Conservation (phyloP, 2,797 vertebrate genomes). For the Rhadinocentrus ornatus region DNA sequence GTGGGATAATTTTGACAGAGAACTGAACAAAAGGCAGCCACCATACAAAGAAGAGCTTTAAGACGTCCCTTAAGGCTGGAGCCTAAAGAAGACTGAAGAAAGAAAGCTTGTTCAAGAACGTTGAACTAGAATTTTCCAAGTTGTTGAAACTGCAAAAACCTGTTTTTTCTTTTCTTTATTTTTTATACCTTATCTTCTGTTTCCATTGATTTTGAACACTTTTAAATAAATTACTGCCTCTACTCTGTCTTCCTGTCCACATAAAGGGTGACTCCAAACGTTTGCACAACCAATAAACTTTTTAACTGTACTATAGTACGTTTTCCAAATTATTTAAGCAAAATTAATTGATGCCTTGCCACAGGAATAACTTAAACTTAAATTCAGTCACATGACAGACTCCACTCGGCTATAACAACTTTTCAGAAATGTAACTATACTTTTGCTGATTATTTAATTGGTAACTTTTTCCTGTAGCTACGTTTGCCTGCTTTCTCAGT, state of each 20-base stretch:
- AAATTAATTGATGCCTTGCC: background rate
- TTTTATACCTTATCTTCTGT: background rate
- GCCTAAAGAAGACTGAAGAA: background rate
- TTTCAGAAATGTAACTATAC: background rate
- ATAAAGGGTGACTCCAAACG: no score
- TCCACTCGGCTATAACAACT: no score
- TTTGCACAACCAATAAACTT: no score
- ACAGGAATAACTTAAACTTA: background rate
- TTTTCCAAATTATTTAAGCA: no score
- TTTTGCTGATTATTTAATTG: background rate
- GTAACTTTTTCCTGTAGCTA: background rate
- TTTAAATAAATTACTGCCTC: background rate
- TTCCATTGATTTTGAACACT: background rate
- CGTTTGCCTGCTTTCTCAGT: background rate
- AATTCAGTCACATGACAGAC: no score
- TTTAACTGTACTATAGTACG: no score
- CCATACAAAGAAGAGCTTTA: no score
- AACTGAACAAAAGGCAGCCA: background rate
- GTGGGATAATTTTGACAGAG: background rate
- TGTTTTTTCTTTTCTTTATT: no score
- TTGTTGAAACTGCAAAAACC: no score
- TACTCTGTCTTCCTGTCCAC: background rate
- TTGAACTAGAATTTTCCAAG: no score
- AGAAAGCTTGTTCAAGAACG: background rate
- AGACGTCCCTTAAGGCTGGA: background rate